These are phyloP conservation scores for Pseudococcus jackbeardsleyi DNA, from an alignment of 2,888 invertebrate genomes.

Conservation along the genomic window DNA sequence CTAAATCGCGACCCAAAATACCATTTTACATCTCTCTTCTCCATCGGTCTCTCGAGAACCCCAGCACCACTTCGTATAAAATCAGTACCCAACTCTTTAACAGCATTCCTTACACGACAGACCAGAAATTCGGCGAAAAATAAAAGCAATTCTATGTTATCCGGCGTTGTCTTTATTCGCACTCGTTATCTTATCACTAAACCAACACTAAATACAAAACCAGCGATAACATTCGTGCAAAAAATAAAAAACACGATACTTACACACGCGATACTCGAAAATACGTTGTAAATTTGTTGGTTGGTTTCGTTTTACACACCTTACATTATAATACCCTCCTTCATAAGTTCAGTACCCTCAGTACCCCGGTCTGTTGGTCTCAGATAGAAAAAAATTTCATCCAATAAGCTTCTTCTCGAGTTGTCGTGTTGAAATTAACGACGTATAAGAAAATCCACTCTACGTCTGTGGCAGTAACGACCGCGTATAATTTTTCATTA, in stretches of 20 bases:
- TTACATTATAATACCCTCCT: not conserved
- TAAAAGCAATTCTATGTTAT: slow-evolving; percentile 36
- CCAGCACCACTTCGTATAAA: no score
- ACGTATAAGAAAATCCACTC: slow-evolving; percentile 45
- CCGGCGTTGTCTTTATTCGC: slow-evolving; percentile 20
- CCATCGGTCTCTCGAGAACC: no score
- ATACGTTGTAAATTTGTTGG: not conserved
- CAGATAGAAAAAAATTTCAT: not conserved
- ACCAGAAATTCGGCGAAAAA: not conserved
- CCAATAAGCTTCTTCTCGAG: not conserved
- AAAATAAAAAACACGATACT: not conserved
- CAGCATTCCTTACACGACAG: no score
- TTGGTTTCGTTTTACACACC: not conserved
- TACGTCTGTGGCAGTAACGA: slow-evolving; percentile 38
- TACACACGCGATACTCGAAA: slow-evolving; percentile 1
- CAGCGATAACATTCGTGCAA: not conserved
- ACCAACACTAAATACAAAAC: slow-evolving; percentile 2
- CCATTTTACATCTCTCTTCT: no score
- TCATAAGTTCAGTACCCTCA: not conserved
- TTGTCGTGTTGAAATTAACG: slow-evolving; percentile 18
- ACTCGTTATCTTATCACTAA: slow-evolving; percentile 5
- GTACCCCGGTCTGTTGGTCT: not conserved
- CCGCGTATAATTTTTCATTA: slow-evolving; percentile 45
- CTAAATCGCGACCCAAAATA: no score
- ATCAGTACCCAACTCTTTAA: no score